These are phyloP conservation scores for Kradibia gibbosae DNA, from an alignment of 1,140 invertebrate genomes.

Conservation along the genomic window DNA sequence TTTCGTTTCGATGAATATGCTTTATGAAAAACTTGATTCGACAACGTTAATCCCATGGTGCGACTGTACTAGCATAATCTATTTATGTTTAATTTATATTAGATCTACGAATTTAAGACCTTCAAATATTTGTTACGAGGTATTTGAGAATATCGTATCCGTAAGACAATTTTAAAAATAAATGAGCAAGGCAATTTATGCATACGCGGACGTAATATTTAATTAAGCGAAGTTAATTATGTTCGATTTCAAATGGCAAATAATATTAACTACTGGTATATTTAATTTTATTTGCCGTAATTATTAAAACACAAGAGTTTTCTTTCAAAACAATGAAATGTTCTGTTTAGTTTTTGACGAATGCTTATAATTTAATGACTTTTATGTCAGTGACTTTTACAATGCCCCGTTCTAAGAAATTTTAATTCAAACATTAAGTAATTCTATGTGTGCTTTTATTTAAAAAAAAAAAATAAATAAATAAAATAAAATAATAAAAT, in stretches of 20 bases:
- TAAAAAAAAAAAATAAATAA: not conserved
- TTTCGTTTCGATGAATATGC: not conserved
- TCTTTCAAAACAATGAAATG: not conserved
- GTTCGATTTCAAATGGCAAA: not conserved
- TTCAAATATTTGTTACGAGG: not conserved
- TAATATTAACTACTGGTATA: not conserved
- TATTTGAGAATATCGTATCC: not conserved
- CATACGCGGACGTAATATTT: not conserved
- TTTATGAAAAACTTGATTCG: not conserved
- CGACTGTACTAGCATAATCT: not conserved
- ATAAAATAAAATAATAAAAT: not conserved
- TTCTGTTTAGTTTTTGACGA: not conserved
- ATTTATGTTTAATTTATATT: slow-evolving; percentile 3
- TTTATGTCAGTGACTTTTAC: not conserved
- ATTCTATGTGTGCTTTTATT: not conserved
- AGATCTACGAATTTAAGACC: not conserved
- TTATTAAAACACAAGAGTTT: not conserved
- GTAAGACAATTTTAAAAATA: not conserved
- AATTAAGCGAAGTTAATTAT: not conserved
- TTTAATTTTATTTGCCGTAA: slow-evolving; percentile 1
- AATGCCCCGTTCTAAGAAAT: not conserved
- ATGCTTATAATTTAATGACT: not conserved
- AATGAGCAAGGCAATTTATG: not conserved
- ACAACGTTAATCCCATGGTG: not conserved
- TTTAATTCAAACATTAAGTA: not conserved